Percentiles rank a stretch among this genome's conserved stretches.
These are phyloP conservation scores for Campopleginae sp. DNA, from an alignment of 2,888 invertebrate genomes.

Conservation along the genomic window DNA sequence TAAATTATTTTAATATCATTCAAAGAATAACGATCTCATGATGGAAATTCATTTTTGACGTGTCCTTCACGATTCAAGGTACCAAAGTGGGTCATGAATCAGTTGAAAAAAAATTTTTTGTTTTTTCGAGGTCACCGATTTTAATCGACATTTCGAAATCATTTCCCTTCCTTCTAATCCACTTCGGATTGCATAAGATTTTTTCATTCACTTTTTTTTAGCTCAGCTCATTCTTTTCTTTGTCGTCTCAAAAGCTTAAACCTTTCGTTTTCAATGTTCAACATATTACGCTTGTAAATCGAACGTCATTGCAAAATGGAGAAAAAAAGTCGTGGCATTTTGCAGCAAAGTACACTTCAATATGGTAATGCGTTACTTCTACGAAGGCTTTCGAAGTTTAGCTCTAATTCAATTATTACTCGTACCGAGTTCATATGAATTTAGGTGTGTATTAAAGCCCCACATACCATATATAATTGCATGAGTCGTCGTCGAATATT, in stretches of 20 bases:
- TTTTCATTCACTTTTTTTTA: not conserved
- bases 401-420: slow-evolving; percentile 7
- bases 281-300: not conserved
- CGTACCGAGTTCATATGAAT: not conserved
- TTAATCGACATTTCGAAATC: slow-evolving; percentile 1
- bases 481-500: not conserved
- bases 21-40: not conserved
- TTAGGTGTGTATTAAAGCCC: not conserved
- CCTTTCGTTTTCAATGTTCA: not conserved
- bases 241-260: not conserved
- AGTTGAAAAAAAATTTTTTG: not conserved
- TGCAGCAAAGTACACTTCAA: not conserved
- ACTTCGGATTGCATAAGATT: not conserved
- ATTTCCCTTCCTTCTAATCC: not conserved
- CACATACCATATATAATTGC: not conserved
- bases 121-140: not conserved
- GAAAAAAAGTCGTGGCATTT: not conserved
- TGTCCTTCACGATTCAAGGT: not conserved
- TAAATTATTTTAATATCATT: not conserved
- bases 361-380: not conserved
- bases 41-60: not conserved
- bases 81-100: not conserved
- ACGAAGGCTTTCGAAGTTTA: not conserved
- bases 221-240: not conserved
- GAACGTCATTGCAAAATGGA: not conserved